phyloP scores from a whole-genome alignment of 2,113 vertebrate species.

The Nothocercus julius region DNA sequence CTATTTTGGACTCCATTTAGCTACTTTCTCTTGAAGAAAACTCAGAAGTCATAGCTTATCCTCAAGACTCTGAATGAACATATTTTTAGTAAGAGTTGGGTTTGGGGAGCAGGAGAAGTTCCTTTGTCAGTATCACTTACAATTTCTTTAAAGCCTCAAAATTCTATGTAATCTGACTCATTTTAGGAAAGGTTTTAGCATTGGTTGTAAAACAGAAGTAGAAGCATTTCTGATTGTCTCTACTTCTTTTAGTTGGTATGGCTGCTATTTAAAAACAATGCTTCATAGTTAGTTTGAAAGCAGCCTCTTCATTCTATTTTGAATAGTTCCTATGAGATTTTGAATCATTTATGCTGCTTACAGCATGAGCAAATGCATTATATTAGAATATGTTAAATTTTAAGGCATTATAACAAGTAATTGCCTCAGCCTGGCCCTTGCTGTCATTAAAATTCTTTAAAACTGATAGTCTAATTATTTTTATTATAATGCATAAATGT shows the following conservation, averaged over 20 bases:
- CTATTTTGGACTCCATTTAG: not conserved
- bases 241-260: not conserved
- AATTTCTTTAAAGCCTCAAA: slow-evolving; percentile 3
- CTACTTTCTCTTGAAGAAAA: not conserved
- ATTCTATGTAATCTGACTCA: not conserved
- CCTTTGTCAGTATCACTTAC: not conserved
- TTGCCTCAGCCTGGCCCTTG: not conserved
- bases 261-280: not conserved
- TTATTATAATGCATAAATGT: not conserved
- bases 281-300: not conserved
- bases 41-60: not conserved
- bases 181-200: slow-evolving; percentile 8
- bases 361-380: not conserved
- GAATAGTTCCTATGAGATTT: not conserved
- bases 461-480: not conserved
- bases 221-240: not conserved
- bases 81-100: not conserved
- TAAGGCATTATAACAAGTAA: not conserved
- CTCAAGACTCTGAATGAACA: not conserved
- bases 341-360: not conserved
- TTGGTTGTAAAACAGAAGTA: slow-evolving; percentile 2
- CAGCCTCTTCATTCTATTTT: not conserved
- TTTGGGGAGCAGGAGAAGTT: not conserved
- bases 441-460: not conserved
- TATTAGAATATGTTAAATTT: not conserved